Base-by-base conservation (phyloP, 2,113 vertebrate species). In the Strix uralensis region DNA sequence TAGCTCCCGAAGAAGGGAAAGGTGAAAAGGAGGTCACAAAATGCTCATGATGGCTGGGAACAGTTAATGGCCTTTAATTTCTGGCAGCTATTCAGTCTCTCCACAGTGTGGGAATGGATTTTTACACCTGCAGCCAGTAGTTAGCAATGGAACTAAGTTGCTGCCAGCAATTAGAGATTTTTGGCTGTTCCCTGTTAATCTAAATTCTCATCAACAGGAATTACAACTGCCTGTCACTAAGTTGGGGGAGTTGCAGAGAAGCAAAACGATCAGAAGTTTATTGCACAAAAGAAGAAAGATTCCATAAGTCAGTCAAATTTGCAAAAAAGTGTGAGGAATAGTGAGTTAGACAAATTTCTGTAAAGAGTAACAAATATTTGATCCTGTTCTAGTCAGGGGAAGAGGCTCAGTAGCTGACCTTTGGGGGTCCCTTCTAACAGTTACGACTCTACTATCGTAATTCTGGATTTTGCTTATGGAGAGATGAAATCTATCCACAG, bases 1-100 rank as follows among this genome's bases (percentile, higher is more conserved):
- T 75, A 67, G 69, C 23, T 44, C 23, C 29, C 49, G 61, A 67
- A 67, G 73, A 91, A 94, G 72, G 15, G 26, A 81, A 91, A 47
- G 69, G 72, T 89, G 36, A 74, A 67, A 92, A 88, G 8, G n/a
- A 95, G 61, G 78, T 75, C 51, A 65, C 61, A 81, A 84, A 81
- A 78, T 40, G 36, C 14, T 92, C 36, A 6, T n/a, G 13, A 38
- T 52, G 13, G 1, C 42, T 93, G 47, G 29, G 15, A 89, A 42
- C 42, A 51, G 49, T 66, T 66, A 74, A n/a, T 51, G 26, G 40
- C 9, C 47, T 62, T 78, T 91, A 46, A 86, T 86, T 94, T 86
- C 69, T 95, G 91, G 52, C 74, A 63, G 57, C 23, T 74, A 16
- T 89, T 80, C 34, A 34, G 30, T 74, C 47, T 89, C 42, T 67